Evolutionary conservation across 2,888 invertebrate species (phyloP).

Genomic region (Meloe dianella): DNA sequence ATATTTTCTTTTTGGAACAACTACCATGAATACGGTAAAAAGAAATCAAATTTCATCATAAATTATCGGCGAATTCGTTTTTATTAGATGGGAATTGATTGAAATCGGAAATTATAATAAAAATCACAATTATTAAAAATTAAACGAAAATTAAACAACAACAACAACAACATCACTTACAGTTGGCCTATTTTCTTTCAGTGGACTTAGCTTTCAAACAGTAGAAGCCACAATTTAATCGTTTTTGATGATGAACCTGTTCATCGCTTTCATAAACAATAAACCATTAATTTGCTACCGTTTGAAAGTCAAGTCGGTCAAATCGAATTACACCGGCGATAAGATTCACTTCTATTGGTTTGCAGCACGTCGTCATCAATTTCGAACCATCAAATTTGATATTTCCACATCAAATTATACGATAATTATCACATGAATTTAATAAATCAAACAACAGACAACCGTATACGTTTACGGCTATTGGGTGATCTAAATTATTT

Average conservation of each 20-base stretch:
- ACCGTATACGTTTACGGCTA: background rate
- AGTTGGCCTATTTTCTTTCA: background rate
- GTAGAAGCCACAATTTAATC: too few species aligned
- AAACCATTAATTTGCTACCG: too few species aligned
- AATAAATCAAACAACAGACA: background rate
- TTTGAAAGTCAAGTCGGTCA: background rate
- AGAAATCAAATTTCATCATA: background rate
- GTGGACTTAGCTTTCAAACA: background rate
- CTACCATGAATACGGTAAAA: background rate
- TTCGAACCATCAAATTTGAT: background rate
- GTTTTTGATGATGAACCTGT: too few species aligned
- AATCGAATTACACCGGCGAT: background rate
- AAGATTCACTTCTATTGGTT: background rate
- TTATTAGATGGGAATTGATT: background rate
- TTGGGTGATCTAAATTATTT: background rate
- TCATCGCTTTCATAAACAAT: too few species aligned
- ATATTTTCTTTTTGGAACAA: background rate
- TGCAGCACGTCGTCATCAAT: background rate
- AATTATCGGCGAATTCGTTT: slow-evolving; percentile 7
- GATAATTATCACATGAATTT: slow-evolving; percentile 3
- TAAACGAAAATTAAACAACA: background rate
- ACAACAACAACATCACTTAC: background rate
- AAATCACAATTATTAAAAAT: background rate
- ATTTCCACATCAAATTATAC: background rate
- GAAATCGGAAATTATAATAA: background rate